These are phyloP conservation scores for Zhuqinia jingwanae DNA, from an alignment of 2,888 invertebrate genomes.

Conservation along the genomic window DNA sequence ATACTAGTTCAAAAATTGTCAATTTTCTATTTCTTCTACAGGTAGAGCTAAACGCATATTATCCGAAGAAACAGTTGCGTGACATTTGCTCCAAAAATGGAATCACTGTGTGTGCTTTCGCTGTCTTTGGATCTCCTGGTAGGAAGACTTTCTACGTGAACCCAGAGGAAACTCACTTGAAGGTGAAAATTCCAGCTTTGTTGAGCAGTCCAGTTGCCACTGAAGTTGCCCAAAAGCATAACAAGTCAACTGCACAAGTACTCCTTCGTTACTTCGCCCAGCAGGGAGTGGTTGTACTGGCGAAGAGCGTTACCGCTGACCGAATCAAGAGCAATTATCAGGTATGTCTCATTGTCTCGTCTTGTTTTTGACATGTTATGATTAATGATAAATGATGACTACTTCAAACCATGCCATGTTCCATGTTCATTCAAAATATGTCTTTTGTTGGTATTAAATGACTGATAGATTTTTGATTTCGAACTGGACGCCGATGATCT, in stretches of 20 bases:
- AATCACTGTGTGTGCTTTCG: conserved; percentile 75
- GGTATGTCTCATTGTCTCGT: too few species aligned
- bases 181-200: conserved; percentile 64
- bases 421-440: neutral
- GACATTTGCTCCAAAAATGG: conserved; percentile 67
- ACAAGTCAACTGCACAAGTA: conserved; percentile 89
- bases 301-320: conserved; percentile 89
- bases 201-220: conserved; percentile 81
- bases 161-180: neutral
- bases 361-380: too few species aligned
- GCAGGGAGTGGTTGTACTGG: conserved; percentile 88
- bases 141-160: neutral
- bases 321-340: conserved; percentile 89
- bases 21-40: conserved; percentile 23
- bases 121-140: conserved; percentile 81
- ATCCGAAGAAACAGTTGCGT: conserved; percentile 69
- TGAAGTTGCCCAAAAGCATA: conserved; percentile 82
- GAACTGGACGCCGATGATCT: conserved; percentile 85
- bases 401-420: neutral
- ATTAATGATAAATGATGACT: too few species aligned
- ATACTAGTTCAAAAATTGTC: too few species aligned
- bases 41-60: conserved; percentile 73
- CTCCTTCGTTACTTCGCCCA: conserved; percentile 88
- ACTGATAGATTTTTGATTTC: conserved; percentile 85
- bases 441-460: conserved; percentile 30